These are phyloP conservation scores for Hemicentrotus pulcherrimus DNA, from an alignment of 35 echinoderm and acorn worm species.

Conservation along the genomic window DNA sequence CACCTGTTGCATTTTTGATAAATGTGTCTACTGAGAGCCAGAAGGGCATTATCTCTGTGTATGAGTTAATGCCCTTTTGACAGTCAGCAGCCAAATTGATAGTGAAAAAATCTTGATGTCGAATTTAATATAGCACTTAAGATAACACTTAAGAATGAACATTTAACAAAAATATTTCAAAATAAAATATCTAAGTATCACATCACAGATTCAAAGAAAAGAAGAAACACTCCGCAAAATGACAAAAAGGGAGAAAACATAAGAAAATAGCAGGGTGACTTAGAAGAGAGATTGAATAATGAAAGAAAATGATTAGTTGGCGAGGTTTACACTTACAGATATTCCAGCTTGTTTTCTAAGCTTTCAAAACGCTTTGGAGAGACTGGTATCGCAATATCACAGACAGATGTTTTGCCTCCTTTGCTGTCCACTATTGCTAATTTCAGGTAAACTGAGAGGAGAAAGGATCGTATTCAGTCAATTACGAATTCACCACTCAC, in stretches of 20 bases:
- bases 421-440: constrained; percentile 81
- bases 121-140: too few relatives aligned
- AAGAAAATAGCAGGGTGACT: not conserved
- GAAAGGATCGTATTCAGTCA: not conserved
- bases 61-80: too few relatives aligned
- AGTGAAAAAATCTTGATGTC: too few relatives aligned
- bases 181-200: not conserved
- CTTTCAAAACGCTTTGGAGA: constrained; percentile 54
- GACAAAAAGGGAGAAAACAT: not conserved
- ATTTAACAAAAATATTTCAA: not conserved
- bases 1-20: too few relatives aligned
- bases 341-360: constrained; percentile 58
- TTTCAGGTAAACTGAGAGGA: constrained; percentile 70
- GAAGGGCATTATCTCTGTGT: too few relatives aligned
- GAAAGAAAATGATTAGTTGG: not conserved
- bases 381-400: constrained; percentile 71
- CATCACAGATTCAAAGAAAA: not conserved
- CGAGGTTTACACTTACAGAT: constrained; percentile 74
- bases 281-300: not conserved
- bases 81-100: too few relatives aligned
- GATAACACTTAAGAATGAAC: too few relatives aligned
- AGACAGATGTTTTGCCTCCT: constrained; percentile 80
- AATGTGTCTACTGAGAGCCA: too few relatives aligned
- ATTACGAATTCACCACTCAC: not conserved
- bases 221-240: not conserved